These are phyloP conservation scores for Bos taurus DNA, from an alignment of 2,113 vertebrate genomes.

Conservation along the genomic window DNA sequence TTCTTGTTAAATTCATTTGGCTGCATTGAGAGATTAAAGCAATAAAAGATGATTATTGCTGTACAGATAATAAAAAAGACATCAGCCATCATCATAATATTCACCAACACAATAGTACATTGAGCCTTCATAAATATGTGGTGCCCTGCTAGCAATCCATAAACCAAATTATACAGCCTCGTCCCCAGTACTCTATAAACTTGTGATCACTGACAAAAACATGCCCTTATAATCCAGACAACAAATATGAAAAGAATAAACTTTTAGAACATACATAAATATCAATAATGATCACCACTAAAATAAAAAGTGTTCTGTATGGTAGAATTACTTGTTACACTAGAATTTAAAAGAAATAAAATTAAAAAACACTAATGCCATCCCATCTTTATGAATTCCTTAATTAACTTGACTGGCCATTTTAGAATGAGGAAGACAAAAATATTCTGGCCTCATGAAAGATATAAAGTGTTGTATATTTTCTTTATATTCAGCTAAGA, in stretches of 20 bases:
- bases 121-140: background rate
- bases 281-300: background rate
- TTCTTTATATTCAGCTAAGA: slow-evolving; percentile 30
- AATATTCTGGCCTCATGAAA: background rate
- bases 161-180: slow-evolving; percentile 13
- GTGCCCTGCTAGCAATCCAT: background rate
- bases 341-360: background rate
- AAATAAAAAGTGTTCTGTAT: background rate
- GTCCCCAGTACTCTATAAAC: background rate
- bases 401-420: background rate
- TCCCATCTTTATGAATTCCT: background rate
- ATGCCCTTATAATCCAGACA: background rate
- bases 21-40: background rate
- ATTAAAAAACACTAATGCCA: background rate
- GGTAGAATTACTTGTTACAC: background rate
- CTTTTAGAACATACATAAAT: background rate
- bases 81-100: slow-evolving; percentile 19
- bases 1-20: slow-evolving; percentile 28
- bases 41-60: slow-evolving; percentile 28
- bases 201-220: background rate
- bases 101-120: background rate
- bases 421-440: background rate
- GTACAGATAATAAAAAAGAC: slow-evolving; percentile 41
- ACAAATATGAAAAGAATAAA: background rate
- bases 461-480: background rate